Evolutionary conservation across 2,113 vertebrate genomes (phyloP), one percentile per base, ranked within the genome.

Genomic region (Fulica atra): DNA sequence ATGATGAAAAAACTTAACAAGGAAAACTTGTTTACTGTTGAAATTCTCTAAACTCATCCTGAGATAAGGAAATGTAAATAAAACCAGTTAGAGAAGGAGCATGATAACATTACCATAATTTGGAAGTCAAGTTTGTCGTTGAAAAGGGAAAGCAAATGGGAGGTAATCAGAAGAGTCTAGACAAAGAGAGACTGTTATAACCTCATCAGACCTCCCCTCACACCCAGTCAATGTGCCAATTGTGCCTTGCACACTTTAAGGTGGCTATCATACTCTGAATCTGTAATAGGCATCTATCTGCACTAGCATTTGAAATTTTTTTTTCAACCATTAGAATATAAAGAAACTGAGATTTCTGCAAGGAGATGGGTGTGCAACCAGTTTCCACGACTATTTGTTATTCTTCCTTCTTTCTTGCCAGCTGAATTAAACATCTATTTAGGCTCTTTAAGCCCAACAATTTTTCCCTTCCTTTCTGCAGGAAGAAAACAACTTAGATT

Each of bases 71-170:
- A 91, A 95, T 92, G 61, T 92, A 95, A 96, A 89, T 76, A 95
- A 23, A 86, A 73, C 44, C 68, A 51, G 60, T 83, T 86, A 86
- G 40, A 83, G 57, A 92, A 92, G 73, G 63, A 93, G 16, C 38
- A 81, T 88, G 72, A 93, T 88, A 93, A 84, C 83, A 95, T 95
- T 95, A 93, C 61, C 94, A 91, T 93, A 87, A 95, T 92, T 87
- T 60, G 35, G 83, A 96, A 95, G 89, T 86, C 89, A 93, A 78
- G 73, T 93, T 89, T 93, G 35, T 81, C 86, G n/a, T 81, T 95
- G 78, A 69, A 94, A 89, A 71, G 26, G 33, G 69, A 81, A 81
- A 84, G 83, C 14, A 91, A 91, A 79, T 86, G 50, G 80, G 29
- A 64, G 64, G 77, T 61, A 95, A 96, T 95, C 93, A 96, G 61